These are phyloP conservation scores for Fulmarus glacialis DNA, from an alignment of 2,113 vertebrate genomes.

Conservation along the genomic window DNA sequence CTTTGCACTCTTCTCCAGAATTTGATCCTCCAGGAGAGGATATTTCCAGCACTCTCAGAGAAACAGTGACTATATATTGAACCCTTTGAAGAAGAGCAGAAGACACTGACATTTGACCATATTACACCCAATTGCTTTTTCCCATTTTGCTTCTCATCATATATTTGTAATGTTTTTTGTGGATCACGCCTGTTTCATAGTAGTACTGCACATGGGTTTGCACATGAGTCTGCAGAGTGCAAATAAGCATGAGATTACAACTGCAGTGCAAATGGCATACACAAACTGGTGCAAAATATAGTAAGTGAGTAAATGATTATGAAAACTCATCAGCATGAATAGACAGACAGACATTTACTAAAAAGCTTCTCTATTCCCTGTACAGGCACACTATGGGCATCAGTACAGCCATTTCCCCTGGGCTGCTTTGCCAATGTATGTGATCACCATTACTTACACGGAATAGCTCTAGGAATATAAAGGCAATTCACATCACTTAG, in stretches of 20 bases:
- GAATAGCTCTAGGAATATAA: neutral
- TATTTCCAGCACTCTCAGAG: neutral
- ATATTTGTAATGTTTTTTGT: neutral
- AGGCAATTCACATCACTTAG: conserved; percentile 10
- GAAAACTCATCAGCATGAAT: neutral
- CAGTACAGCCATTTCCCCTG: neutral
- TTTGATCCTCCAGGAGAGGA: neutral
- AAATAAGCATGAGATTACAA: neutral
- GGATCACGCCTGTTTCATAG: neutral
- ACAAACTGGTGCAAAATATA: neutral
- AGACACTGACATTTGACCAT: neutral
- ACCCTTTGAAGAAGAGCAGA: neutral
- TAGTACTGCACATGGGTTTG: neutral
- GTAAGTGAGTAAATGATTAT: neutral
- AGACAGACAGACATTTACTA: neutral
- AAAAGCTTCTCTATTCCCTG: neutral
- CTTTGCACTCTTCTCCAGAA: neutral
- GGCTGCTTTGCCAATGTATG: neutral
- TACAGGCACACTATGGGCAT: neutral
- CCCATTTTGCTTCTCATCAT: neutral
- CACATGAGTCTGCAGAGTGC: neutral
- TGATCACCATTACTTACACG: neutral
- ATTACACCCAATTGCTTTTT: neutral
- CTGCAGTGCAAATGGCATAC: neutral
- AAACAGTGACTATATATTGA: neutral